Percentiles rank a stretch among this genome's conserved stretches.
These are phyloP conservation scores for Mesocricetus auratus DNA, from an alignment of 2,113 vertebrate species.

Conservation along the genomic window DNA sequence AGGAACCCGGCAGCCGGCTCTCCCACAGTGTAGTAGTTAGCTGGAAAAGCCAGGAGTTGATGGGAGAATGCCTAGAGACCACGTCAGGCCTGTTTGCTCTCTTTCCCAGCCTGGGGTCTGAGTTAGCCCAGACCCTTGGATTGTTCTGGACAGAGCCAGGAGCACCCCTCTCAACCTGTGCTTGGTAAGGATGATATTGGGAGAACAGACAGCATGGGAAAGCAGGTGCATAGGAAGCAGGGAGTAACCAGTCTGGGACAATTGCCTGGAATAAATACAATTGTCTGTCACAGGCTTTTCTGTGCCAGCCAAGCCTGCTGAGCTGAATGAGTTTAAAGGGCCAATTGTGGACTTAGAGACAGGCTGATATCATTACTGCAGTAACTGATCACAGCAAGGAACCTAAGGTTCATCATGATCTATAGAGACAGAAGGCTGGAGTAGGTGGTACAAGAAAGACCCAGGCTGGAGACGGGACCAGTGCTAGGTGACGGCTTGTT, in stretches of 20 bases:
- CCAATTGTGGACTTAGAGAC: conserved; percentile 44
- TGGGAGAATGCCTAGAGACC: background rate
- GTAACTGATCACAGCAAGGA: background rate
- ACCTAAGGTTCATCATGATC: background rate
- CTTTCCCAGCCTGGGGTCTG: background rate
- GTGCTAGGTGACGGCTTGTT: background rate
- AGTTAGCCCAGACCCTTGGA: background rate
- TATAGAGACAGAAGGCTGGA: background rate
- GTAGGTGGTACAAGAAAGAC: background rate
- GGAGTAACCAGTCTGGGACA: conserved; percentile 74
- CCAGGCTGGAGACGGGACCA: background rate
- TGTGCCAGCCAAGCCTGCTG: conserved; percentile 73
- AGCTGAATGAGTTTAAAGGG: conserved; percentile 61
- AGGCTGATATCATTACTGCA: background rate
- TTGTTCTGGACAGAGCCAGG: background rate
- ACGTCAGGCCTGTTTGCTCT: no score
- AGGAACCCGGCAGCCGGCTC: background rate
- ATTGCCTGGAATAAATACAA: conserved; percentile 75
- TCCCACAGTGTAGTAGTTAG: background rate
- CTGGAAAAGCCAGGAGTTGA: background rate
- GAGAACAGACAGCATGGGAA: conserved; percentile 40
- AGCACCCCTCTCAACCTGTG: background rate
- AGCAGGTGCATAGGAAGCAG: conserved; percentile 74
- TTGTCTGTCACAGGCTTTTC: conserved; percentile 71
- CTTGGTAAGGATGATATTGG: conserved; percentile 7